These are phyloP conservation scores for Anticlea derivata DNA, from an alignment of 2,888 invertebrate species.

Conservation along the genomic window DNA sequence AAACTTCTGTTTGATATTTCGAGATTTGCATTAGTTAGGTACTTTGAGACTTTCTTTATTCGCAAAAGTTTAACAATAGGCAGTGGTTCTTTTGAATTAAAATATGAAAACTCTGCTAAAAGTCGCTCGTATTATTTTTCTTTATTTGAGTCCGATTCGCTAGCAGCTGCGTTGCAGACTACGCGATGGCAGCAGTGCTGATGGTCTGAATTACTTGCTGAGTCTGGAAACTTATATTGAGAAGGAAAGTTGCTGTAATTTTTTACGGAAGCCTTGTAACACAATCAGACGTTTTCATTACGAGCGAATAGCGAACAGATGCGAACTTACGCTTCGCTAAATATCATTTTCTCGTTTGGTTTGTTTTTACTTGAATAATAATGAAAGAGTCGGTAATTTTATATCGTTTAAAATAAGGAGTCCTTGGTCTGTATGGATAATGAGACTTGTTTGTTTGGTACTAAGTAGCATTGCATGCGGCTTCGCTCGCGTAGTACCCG, in stretches of 20 bases:
- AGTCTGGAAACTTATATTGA: conserved; percentile 15
- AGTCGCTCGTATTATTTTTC: too few relatives aligned
- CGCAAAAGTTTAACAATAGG: background rate
- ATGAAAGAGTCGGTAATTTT: background rate
- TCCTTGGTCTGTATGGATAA: too few relatives aligned
- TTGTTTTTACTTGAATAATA: conserved; percentile 18
- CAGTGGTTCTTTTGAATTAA: background rate
- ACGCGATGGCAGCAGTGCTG: conserved; percentile 9
- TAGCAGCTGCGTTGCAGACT: background rate
- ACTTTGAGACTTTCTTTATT: background rate
- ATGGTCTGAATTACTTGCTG: conserved; percentile 12
- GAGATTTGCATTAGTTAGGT: background rate
- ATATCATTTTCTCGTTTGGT: conserved; percentile 28
- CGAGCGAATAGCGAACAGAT: conserved; percentile 44
- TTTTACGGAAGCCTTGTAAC: conserved; percentile 27
- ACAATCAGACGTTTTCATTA: conserved; percentile 37
- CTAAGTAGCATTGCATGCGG: too few relatives aligned
- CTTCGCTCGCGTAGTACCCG: too few relatives aligned
- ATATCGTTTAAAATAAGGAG: too few relatives aligned
- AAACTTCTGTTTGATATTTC: conserved; percentile 15
- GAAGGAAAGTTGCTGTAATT: conserved; percentile 22
- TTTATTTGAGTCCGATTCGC: background rate
- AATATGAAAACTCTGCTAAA: background rate
- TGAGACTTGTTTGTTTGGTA: too few relatives aligned
- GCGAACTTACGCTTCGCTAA: conserved; percentile 30